Evolutionary conservation across 2,797 vertebrate genomes (phyloP).

Genomic region (Acipenser ruthenus): DNA sequence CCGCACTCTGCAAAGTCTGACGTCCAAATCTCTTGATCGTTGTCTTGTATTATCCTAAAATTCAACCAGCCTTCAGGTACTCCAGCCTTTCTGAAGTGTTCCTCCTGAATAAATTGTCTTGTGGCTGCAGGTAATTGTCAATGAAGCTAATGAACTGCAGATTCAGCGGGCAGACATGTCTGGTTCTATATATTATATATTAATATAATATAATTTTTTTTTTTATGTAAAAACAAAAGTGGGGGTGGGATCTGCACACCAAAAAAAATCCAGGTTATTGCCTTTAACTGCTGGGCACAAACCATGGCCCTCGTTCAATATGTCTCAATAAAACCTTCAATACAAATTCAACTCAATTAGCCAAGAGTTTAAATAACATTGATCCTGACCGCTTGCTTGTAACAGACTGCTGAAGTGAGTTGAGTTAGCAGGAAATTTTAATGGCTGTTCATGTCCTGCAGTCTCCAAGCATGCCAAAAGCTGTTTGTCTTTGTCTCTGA

Average conservation of each 20-base stretch:
- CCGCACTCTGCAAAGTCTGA: too few species aligned
- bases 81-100: background rate
- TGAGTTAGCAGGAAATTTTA: constrained; percentile 17
- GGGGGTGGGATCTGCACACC: too few species aligned
- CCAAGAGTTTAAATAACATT: constrained; percentile 15
- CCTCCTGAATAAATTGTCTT: constrained; percentile 9
- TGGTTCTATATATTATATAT: background rate
- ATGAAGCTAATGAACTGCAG: constrained; percentile 45
- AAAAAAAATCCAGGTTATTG: background rate
- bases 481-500: constrained; percentile 3
- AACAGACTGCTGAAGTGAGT: constrained; percentile 20
- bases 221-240: too few species aligned
- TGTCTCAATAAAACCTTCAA: constrained; percentile 19
- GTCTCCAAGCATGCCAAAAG: background rate
- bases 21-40: too few species aligned
- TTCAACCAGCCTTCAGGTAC: too few species aligned
- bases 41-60: too few species aligned
- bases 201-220: too few species aligned
- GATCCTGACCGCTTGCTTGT: constrained; percentile 17
- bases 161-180: constrained; percentile 28
- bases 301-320: constrained; percentile 10
- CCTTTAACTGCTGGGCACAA: background rate
- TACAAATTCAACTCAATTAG: constrained; percentile 8
- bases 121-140: constrained; percentile 34
- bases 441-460: constrained; percentile 10